phyloP scores from a whole-genome alignment of 2,113 vertebrate genomes.

The Varanus salvator region DNA sequence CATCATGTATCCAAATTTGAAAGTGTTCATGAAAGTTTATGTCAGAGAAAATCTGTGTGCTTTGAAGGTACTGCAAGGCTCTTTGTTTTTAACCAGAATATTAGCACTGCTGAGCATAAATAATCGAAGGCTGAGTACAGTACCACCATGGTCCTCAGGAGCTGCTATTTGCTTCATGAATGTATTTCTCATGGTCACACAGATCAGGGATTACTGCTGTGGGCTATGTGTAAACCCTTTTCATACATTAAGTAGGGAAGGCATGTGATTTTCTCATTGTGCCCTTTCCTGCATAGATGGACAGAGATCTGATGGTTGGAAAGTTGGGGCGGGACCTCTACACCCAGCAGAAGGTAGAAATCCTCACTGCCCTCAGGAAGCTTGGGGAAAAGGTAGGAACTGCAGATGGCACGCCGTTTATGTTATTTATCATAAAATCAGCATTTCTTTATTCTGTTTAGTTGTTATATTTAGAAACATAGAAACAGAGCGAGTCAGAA shows the following conservation, averaged over 20 bases:
- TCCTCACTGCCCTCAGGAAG: constrained; percentile 93
- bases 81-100: no score
- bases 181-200: neutral
- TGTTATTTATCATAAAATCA: no score
- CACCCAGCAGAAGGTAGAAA: constrained; percentile 95
- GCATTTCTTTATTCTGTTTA: no score
- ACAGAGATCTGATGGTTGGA: constrained; percentile 95
- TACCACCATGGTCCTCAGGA: no score
- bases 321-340: constrained; percentile 87
- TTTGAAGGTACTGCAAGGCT: no score
- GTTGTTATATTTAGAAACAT: no score
- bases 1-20: no score
- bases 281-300: constrained; percentile 83
- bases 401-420: neutral
- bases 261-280: neutral
- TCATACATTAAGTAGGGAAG: neutral
- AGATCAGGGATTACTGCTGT: neutral
- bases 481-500: no score
- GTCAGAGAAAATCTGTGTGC: no score
- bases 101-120: neutral
- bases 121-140: neutral
- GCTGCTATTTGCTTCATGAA: no score
- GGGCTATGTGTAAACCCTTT: neutral
- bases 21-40: no score
- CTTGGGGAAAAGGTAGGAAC: constrained; percentile 93